Base-by-base conservation (phyloP, 2,888 invertebrate species). In the Xestia ashworthii region DNA sequence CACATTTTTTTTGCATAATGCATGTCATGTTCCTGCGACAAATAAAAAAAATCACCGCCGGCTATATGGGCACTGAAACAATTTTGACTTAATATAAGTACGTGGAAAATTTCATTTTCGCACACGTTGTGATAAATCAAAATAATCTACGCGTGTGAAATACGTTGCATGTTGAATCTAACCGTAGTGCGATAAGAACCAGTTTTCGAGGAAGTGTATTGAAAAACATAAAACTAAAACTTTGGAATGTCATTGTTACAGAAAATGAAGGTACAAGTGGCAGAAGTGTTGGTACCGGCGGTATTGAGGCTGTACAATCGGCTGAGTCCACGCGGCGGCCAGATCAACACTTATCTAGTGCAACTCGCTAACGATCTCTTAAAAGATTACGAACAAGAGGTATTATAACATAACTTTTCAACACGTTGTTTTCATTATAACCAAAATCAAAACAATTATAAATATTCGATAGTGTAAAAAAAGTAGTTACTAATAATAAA, bases 261-360 rank as follows among this genome's bases (percentile, higher is more conserved):
- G 94, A 96, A 97, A 92, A 97, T 98, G 94, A 98, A 98, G 92
- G 97, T 97, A 81, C 97, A 98, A 71, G 97, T 97, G 19, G 97
- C 98, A 12, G 98, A 98, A 87, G 97, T 97, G 88, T 93, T 98
- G 85, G 97, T 98, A 50, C 98, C 98, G 46, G 97, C 97, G 14
- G 97, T 98, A 80, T 95, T 98, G 82, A 97, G 97, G 25, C 95
- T 98, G 81, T 97, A 97, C 92, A 95, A 97, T 75, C 97, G 97
- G 82, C 91, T 98, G 87, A 96, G 97, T n/a, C 48, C 89, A 65
- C 86, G 91, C 86, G 94, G 94, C 74, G 96, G 96, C 0, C 95
- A 97, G 83, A 88, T 97, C 14, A 91, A 94, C 65, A 90, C 93
- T 5, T 96, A 97, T 88, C 94, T 97, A 67, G 95, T 96, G 79